These are phyloP conservation scores for Acanthosepion esculentum DNA, from an alignment of 2,888 invertebrate genomes.

Conservation along the genomic window DNA sequence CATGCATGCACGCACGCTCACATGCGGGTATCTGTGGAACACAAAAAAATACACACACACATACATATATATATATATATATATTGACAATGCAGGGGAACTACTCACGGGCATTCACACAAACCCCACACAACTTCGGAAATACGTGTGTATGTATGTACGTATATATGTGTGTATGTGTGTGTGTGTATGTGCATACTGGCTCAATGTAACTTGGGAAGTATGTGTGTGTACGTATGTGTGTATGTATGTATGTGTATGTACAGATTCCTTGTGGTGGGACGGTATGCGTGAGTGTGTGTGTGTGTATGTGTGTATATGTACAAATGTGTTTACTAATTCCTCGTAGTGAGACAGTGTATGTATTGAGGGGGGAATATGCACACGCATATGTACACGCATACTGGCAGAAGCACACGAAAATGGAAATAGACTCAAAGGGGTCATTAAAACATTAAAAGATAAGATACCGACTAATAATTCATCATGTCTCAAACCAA, in stretches of 20 bases:
- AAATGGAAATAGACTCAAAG: no score
- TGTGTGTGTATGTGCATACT: neutral
- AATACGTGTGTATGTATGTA: neutral
- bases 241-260: neutral
- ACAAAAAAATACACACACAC: neutral
- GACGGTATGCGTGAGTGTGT: neutral
- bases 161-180: no score
- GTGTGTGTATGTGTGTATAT: neutral
- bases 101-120: no score
- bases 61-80: neutral
- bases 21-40: no score
- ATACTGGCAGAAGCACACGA: no score
- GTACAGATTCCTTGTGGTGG: no score
- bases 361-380: no score
- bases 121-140: no score
- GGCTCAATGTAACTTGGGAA: neutral
- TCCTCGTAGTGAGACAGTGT: no score
- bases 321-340: neutral
- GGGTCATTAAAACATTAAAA: rapidly evolving
- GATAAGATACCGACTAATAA: no score
- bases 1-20: neutral
- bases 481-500: no score
- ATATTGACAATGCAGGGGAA: neutral
- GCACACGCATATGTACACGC: no score
- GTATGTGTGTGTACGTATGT: neutral